Evolutionary conservation across 1,140 invertebrate genomes (phyloP).

Genomic region (Macrocentrus cingulum): DNA sequence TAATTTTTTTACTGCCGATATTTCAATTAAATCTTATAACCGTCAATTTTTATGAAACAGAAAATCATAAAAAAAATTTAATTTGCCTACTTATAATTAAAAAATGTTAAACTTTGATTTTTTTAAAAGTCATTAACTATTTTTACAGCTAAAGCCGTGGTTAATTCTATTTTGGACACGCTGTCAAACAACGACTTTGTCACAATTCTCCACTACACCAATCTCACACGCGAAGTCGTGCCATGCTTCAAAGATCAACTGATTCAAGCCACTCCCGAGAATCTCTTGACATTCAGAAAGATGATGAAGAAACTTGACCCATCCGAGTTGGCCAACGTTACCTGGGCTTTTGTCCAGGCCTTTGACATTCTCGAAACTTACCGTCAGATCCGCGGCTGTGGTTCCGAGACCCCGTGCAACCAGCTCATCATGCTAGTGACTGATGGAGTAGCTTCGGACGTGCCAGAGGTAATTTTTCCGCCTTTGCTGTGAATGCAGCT

Average conservation of each 20-base stretch:
- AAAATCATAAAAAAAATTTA: too few species aligned
- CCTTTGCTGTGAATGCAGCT: too few species aligned
- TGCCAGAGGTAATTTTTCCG: constrained; percentile 78
- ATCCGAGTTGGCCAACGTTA: constrained; percentile 83
- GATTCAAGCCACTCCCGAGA: constrained; percentile 91
- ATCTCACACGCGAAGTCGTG: constrained; percentile 68
- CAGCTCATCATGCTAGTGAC: constrained; percentile 99
- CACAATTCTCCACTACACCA: constrained; percentile 82
- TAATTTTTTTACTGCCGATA: too few species aligned
- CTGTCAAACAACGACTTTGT: constrained; percentile 98
- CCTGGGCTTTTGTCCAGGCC: constrained; percentile 79
- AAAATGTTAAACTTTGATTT: too few species aligned
- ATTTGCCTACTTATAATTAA: too few species aligned
- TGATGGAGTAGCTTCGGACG: constrained; percentile 91
- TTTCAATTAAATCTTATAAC: too few species aligned
- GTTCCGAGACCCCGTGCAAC: constrained; percentile 74
- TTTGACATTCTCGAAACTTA: constrained; percentile 81
- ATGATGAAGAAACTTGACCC: constrained; percentile 70
- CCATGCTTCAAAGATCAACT: constrained; percentile 80
- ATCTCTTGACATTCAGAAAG: constrained; percentile 76
- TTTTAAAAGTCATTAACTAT: too few species aligned
- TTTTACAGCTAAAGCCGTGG: constrained; percentile 69
- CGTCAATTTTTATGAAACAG: too few species aligned
- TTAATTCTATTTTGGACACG: constrained; percentile 87
- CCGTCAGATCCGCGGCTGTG: constrained; percentile 61